Conservation (phyloP, 2,797 vertebrate species). For the Chrysocyon brachyurus region DNA sequence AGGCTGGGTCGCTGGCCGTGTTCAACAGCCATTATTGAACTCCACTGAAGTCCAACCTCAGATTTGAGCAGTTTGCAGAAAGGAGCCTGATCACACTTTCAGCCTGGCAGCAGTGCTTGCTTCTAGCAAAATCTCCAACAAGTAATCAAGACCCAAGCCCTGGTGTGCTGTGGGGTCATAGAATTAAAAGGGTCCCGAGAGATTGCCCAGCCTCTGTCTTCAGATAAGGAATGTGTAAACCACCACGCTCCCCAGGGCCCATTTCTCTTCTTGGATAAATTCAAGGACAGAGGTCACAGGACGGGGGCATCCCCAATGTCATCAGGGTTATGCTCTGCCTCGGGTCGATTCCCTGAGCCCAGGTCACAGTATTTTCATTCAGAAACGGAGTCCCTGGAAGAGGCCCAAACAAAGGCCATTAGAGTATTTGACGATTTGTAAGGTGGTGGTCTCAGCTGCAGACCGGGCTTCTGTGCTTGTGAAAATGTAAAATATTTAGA, state of each 20-base stretch:
- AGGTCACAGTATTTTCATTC: not conserved
- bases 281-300: not conserved
- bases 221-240: not conserved
- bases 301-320: not conserved
- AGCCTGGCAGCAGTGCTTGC: not conserved
- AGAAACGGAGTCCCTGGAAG: not conserved
- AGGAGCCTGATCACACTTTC: not conserved
- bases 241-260: not conserved
- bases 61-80: not conserved
- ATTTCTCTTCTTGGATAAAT: not conserved
- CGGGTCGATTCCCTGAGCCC: not conserved
- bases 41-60: not conserved
- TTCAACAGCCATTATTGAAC: not conserved
- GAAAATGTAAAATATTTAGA: not conserved
- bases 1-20: not conserved
- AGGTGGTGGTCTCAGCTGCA: constrained; percentile 88
- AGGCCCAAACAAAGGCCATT: not conserved
- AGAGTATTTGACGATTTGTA: constrained; percentile 87
- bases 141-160: not conserved
- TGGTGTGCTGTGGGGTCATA: not conserved
- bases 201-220: not conserved
- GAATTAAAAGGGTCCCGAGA: not conserved
- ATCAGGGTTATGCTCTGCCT: not conserved
- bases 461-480: not conserved
- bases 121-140: not conserved